Evolutionary conservation across 2,113 vertebrate genomes (phyloP), one percentile per base, ranked within the genome.

Genomic region (Thinocorus orbignyianus): DNA sequence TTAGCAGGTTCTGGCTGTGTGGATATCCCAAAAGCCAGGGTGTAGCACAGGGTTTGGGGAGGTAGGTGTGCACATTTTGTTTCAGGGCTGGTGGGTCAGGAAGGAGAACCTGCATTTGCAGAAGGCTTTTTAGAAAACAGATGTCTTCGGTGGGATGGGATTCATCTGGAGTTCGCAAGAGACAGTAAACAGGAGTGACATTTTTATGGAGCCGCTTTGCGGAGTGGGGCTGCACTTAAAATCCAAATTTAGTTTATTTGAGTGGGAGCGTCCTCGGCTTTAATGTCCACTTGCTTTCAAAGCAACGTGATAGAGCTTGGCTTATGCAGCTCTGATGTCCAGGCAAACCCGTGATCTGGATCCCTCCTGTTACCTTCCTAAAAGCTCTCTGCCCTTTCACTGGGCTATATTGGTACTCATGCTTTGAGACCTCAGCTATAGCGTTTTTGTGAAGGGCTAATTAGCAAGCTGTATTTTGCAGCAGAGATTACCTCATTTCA

Each of bases 131-230:
- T 78, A 55, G 39, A 68, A 95, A 94, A 79, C 52, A 71, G 23
- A 37, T 89, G 33, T 83, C 15, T 88, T 9, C 57, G 37, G 31
- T 81, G 57, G 49, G 42, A 81, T 57, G 57, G 35, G 65, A 93
- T 95, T 96, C 68, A 93, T 96, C 31, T 84, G 93, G 60, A 77
- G 51, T 30, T 79, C 86, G 25, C 3, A 3, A 94, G 49, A 90
- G 83, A 94, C 73, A 95, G 92, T 94, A 94, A 95, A 93, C 93
- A 93, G 86, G 77, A 93, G 22, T 73, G 90, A 84, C 90, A 84
- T 93, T 93, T 96, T 96, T 94, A 96, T 92, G 66, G 88, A 91
- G 37, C 39, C 90, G 72, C 69, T 92, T 92, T 95, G 80, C 69
- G 84, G 88, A 84, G 44, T 20, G 48, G 44, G 13, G 17, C 83